Conservation (phyloP, 2,113 vertebrate species). For the Elephas maximus region DNA sequence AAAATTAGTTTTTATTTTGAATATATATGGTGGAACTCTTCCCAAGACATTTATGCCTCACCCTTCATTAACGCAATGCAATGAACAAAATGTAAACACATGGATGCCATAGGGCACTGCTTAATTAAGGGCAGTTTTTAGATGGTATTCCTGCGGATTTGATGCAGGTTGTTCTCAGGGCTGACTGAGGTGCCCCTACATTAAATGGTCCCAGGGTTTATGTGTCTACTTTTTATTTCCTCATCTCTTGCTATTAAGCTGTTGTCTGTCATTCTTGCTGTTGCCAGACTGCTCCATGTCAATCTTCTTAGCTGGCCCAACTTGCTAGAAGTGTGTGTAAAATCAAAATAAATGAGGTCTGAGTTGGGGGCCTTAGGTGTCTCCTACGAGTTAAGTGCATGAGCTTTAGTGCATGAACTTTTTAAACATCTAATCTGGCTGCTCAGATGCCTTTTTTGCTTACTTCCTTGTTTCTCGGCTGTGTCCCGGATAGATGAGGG, state of each 20-base stretch:
- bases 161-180: neutral
- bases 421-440: slow-evolving; percentile 77
- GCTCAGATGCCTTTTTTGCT: slow-evolving; percentile 85
- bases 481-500: slow-evolving; percentile 86
- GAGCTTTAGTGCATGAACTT: slow-evolving; percentile 78
- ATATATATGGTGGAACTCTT: neutral
- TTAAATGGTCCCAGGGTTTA: neutral
- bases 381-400: slow-evolving; percentile 65
- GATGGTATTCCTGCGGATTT: neutral
- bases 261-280: slow-evolving; percentile 54
- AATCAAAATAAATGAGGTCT: neutral
- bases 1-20: neutral
- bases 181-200: neutral
- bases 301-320: neutral
- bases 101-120: rapidly evolving
- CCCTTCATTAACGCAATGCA: neutral
- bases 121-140: neutral
- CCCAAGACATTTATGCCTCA: neutral
- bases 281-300: neutral
- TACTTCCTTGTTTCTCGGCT: slow-evolving; percentile 86
- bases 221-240: slow-evolving; percentile 12
- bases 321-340: neutral
- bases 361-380: slow-evolving; percentile 34
- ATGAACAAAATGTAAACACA: neutral
- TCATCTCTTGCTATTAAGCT: slow-evolving; percentile 38